Evolutionary conservation across 2,888 invertebrate species (phyloP).

Genomic region (Cybosia mesomella): DNA sequence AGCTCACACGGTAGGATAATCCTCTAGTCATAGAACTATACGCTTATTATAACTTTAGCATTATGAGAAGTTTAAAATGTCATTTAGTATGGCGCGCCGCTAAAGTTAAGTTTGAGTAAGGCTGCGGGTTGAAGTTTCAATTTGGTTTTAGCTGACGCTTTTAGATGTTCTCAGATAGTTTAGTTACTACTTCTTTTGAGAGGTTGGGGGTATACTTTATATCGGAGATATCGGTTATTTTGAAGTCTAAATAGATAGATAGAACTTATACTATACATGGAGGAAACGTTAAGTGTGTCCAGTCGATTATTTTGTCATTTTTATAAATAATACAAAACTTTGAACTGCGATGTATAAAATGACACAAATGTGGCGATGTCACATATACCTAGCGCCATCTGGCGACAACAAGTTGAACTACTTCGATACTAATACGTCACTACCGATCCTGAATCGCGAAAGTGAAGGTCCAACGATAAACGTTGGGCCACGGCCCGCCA

Average conservation of each 20-base stretch:
- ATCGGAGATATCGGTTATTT: not conserved
- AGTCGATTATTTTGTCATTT: too few species aligned
- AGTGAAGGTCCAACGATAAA: too few species aligned
- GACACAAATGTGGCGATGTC: too few species aligned
- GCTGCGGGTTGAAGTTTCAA: conserved; percentile 39
- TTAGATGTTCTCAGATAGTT: not conserved
- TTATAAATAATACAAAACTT: too few species aligned
- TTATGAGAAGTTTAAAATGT: conserved; percentile 47
- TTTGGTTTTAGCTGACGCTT: conserved; percentile 27
- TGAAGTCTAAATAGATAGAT: not conserved
- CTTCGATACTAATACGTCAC: too few species aligned
- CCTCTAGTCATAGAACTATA: conserved; percentile 11
- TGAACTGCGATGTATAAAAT: too few species aligned
- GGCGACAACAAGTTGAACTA: too few species aligned
- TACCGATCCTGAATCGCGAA: too few species aligned
- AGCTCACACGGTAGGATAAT: conserved; percentile 8
- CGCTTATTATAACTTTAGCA: conserved; percentile 38
- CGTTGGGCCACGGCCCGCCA: too few species aligned
- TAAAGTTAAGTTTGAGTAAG: conserved; percentile 39
- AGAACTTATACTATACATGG: too few species aligned
- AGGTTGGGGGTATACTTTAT: not conserved
- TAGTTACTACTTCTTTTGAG: conserved; percentile 1
- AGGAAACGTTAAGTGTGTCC: too few species aligned
- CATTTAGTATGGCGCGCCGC: conserved; percentile 35
- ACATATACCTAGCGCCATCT: too few species aligned